Evolutionary conservation across 2,113 vertebrate species (phyloP).

Genomic region (Arvicanthis niloticus): DNA sequence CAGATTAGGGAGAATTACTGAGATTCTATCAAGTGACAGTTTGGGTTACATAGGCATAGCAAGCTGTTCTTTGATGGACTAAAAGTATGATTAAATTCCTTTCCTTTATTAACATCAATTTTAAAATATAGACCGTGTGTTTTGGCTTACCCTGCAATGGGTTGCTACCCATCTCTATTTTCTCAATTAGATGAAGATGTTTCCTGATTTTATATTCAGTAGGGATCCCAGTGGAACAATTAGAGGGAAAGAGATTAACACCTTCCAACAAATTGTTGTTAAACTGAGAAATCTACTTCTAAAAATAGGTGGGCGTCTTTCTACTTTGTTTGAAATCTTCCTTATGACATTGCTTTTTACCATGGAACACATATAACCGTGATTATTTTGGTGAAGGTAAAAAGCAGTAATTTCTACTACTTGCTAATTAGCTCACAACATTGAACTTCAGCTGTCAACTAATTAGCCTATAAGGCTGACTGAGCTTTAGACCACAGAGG

Average conservation of each 20-base stretch:
- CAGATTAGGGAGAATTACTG: not conserved
- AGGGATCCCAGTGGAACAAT: not conserved
- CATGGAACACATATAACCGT: not conserved
- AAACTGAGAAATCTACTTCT: not conserved
- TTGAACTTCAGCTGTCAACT: constrained; percentile 6
- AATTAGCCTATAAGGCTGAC: not conserved
- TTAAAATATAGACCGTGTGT: not conserved
- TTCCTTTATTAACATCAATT: not conserved
- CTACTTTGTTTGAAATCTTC: not conserved
- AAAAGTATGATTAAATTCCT: not conserved
- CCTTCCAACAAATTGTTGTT: not conserved
- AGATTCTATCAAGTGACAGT: not conserved
- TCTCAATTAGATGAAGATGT: not conserved
- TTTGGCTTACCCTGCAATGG: not conserved
- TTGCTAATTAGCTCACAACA: constrained; percentile 27
- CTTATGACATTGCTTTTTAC: constrained; percentile 14
- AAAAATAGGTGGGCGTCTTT: not conserved
- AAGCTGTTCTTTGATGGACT: not conserved
- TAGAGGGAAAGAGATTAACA: not conserved
- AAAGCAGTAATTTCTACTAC: constrained; percentile 39
- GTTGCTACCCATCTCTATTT: not conserved
- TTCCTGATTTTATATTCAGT: constrained; percentile 25
- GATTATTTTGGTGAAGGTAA: constrained; percentile 18
- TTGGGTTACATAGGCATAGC: not conserved
- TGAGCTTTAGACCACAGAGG: not conserved